Conservation (phyloP, 2,797 vertebrate genomes). For the Coregonus sp. region DNA sequence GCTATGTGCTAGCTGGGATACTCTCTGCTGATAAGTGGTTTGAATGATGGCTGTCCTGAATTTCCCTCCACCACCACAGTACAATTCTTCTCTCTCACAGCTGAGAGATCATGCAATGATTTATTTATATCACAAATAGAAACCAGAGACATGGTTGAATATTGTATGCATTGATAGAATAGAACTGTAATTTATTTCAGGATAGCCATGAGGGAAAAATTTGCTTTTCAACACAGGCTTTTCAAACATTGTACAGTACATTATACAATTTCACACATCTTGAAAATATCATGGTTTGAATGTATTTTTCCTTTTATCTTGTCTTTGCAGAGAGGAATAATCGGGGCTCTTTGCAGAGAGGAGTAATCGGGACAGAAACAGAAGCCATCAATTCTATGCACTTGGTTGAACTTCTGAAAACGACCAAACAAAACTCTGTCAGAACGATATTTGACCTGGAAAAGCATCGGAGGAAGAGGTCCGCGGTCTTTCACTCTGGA, state of each 20-base stretch:
- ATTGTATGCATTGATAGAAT: background rate
- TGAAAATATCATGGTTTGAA: background rate
- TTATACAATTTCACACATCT: background rate
- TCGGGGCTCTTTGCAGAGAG: constrained; percentile 59
- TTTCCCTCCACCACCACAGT: background rate
- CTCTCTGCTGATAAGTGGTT: constrained; percentile 4
- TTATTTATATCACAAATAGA: background rate
- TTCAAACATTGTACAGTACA: too few relatives aligned
- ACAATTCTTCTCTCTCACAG: background rate
- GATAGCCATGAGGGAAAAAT: background rate
- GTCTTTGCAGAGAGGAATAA: constrained; percentile 55
- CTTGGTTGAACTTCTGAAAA: constrained; percentile 65
- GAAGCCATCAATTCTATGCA: constrained; percentile 44
- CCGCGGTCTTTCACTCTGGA: constrained; percentile 80
- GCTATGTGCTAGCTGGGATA: background rate
- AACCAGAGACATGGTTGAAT: background rate
- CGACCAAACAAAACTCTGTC: constrained; percentile 63
- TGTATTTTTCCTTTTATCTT: background rate
- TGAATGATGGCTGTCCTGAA: constrained; percentile 1
- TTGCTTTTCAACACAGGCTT: background rate
- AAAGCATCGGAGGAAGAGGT: constrained; percentile 80
- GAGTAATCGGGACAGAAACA: constrained; percentile 56
- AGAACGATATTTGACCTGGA: constrained; percentile 73
- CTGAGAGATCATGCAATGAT: background rate
- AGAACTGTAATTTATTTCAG: background rate